A percentile compares a stretch with the other conserved stretches of the same genome.
Evolutionary conservation across 1,140 invertebrate genomes (phyloP).

Genomic region (Antheraea pernyi): DNA sequence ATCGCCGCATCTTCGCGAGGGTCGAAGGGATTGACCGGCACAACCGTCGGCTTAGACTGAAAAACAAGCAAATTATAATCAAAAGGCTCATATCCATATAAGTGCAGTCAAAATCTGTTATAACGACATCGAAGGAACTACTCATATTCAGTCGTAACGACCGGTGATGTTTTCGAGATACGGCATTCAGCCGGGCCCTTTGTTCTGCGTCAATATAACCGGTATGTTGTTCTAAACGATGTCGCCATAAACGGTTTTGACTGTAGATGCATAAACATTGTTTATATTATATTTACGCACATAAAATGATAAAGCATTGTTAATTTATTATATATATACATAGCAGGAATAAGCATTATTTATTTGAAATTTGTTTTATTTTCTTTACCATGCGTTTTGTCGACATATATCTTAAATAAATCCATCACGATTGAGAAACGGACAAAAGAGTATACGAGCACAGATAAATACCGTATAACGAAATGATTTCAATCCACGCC

Average conservation of each 20-base stretch:
- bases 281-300: background rate
- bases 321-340: constrained; percentile 2
- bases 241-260: too few species aligned
- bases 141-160: too few species aligned
- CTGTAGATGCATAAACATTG: too few species aligned
- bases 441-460: constrained; percentile 19
- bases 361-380: too few species aligned
- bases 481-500: constrained; percentile 73
- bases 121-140: too few species aligned
- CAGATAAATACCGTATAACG: constrained; percentile 68
- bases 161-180: too few species aligned
- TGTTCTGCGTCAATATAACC: too few species aligned
- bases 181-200: too few species aligned
- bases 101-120: too few species aligned
- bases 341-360: background rate
- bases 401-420: too few species aligned
- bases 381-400: too few species aligned
- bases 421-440: background rate
- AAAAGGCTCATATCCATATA: background rate
- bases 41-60: constrained; percentile 84
- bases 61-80: constrained; percentile 27
- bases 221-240: too few species aligned
- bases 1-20: constrained; percentile 86
- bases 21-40: constrained; percentile 84
- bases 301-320: background rate